A percentile compares a stretch with the other conserved stretches of the same genome.
phyloP scores from a whole-genome alignment of 2,797 vertebrate genomes.

The Sebastolobus altivelis region DNA sequence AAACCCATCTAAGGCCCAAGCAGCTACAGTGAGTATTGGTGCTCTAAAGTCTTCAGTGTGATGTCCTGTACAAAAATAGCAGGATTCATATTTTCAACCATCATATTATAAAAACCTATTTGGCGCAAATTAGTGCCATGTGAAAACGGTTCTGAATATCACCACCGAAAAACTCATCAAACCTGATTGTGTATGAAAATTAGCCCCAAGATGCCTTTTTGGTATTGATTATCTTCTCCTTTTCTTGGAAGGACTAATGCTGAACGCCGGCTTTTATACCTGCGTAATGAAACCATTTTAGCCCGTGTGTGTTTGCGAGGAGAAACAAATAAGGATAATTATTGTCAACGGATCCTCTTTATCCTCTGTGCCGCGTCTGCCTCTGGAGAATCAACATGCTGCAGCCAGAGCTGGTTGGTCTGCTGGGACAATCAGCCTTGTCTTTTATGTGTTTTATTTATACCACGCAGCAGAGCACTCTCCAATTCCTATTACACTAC shows the following conservation, averaged over 20 bases:
- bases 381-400: slow-evolving; percentile 73
- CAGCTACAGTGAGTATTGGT: too few relatives aligned
- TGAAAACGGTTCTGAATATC: slow-evolving; percentile 35
- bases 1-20: slow-evolving; percentile 12
- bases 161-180: slow-evolving; percentile 38
- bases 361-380: slow-evolving; percentile 66
- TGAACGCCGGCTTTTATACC: slow-evolving; percentile 55
- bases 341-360: slow-evolving; percentile 78
- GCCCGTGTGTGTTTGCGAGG: slow-evolving; percentile 70
- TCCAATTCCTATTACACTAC: slow-evolving; percentile 53
- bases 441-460: slow-evolving; percentile 78
- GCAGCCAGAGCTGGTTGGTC: slow-evolving; percentile 69
- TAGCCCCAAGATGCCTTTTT: slow-evolving; percentile 64
- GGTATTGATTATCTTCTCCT: slow-evolving; percentile 63
- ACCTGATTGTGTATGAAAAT: slow-evolving; percentile 62
- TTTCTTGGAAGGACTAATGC: slow-evolving; percentile 52
- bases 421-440: slow-evolving; percentile 68
- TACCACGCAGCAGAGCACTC: slow-evolving; percentile 60
- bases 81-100: slow-evolving; percentile 35
- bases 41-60: slow-evolving; percentile 4
- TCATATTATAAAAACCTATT: slow-evolving; percentile 43
- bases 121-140: slow-evolving; percentile 42
- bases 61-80: slow-evolving; percentile 28
- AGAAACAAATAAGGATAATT: slow-evolving; percentile 84
- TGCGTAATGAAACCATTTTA: slow-evolving; percentile 72